phyloP scores from a whole-genome alignment of 2,113 vertebrate genomes.

The Siniperca knerii region DNA sequence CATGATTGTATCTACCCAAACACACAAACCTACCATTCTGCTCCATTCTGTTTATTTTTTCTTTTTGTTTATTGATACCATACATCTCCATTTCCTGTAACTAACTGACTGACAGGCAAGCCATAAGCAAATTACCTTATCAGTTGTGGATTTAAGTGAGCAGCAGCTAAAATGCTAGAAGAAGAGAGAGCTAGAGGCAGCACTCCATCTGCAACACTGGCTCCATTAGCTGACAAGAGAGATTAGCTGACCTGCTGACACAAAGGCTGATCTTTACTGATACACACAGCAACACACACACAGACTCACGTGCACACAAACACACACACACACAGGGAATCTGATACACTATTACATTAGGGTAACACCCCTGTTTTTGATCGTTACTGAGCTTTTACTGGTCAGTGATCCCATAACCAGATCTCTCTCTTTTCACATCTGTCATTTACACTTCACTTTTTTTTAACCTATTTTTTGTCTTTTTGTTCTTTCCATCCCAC shows the following conservation, averaged over 20 bases:
- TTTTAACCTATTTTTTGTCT: neutral
- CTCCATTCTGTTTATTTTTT: neutral
- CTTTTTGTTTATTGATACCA: neutral
- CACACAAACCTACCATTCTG: neutral
- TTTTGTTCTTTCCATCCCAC: neutral
- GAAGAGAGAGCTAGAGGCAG: slow-evolving; percentile 53
- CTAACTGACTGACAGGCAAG: slow-evolving; percentile 35
- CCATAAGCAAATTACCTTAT: slow-evolving; percentile 59
- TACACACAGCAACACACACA: slow-evolving; percentile 48
- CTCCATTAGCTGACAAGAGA: slow-evolving; percentile 77
- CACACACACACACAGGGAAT: slow-evolving; percentile 45
- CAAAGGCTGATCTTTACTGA: slow-evolving; percentile 68
- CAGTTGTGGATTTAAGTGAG: slow-evolving; percentile 55
- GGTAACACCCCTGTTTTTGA: slow-evolving; percentile 59
- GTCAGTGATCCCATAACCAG: slow-evolving; percentile 31
- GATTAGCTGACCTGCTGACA: slow-evolving; percentile 82
- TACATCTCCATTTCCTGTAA: slow-evolving; percentile 38
- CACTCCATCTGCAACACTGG: slow-evolving; percentile 61
- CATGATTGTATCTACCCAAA: neutral
- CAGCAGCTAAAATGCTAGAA: slow-evolving; percentile 51
- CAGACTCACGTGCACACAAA: slow-evolving; percentile 1
- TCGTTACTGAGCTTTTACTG: slow-evolving; percentile 58
- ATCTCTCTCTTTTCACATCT: slow-evolving; percentile 22
- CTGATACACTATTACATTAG: slow-evolving; percentile 65
- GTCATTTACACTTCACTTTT: slow-evolving; percentile 13